Evolutionary conservation across 2,888 invertebrate genomes (phyloP).

Genomic region (Lithophane leautieri): DNA sequence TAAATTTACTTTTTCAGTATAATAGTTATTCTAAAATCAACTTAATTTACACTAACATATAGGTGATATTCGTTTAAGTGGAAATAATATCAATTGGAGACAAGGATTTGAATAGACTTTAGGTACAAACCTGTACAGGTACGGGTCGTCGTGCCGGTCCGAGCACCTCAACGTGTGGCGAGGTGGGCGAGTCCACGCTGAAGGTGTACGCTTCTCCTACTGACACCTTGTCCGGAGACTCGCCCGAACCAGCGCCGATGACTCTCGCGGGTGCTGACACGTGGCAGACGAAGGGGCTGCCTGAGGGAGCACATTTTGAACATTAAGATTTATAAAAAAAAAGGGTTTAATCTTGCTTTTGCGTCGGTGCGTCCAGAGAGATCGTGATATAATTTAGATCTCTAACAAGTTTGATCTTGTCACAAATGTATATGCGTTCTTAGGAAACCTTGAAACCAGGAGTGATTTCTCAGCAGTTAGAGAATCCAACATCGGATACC

Average conservation of each 20-base stretch:
- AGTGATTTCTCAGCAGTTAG: too few species aligned
- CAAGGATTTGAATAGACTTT: not conserved
- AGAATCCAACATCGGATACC: too few species aligned
- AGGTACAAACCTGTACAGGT: conserved; percentile 90
- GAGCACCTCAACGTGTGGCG: conserved; percentile 95
- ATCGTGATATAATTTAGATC: too few species aligned
- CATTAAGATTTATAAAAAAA: too few species aligned
- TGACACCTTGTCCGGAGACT: conserved; percentile 94
- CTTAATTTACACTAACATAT: not conserved
- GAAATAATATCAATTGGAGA: not conserved
- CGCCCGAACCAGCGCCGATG: conserved; percentile 95
- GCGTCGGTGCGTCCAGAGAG: too few species aligned
- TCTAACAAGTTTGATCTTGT: too few species aligned
- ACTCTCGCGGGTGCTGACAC: conserved; percentile 96
- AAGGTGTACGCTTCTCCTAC: conserved; percentile 96
- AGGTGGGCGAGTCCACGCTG: conserved; percentile 95
- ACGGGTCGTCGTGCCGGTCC: conserved; percentile 94
- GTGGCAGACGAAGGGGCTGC: conserved; percentile 95
- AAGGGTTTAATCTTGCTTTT: too few species aligned
- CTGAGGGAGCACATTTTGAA: not conserved
- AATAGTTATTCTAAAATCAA: not conserved
- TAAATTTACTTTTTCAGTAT: too few species aligned
- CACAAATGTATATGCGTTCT: too few species aligned
- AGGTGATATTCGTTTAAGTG: not conserved
- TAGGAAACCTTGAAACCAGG: too few species aligned